Evolutionary conservation across 1,140 invertebrate species (phyloP), one percentile per base, ranked within the genome.

Genomic region (Pentalonia nigronervosa): DNA sequence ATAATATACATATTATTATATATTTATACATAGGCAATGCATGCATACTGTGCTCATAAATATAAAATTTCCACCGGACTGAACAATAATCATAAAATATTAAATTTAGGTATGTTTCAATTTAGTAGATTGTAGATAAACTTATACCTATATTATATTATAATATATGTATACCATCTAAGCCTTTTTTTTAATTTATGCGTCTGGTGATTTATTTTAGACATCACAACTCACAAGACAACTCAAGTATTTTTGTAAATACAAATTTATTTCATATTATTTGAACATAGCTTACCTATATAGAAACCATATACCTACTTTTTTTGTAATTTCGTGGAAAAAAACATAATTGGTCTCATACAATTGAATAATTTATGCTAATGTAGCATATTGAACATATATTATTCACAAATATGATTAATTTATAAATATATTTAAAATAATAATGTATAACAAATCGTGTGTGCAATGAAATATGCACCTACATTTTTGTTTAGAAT

Each of bases 151-250:
- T 76, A 76, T 14, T 14, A n/a, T n/a, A 76, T 76, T 76, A 76
- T 76, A 76, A 76, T 76, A 17, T 76, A n/a, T n/a, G 2, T 60
- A 60, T 17, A 67, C 9, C n/a, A n/a, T n/a, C 60, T n/a, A 17
- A 76, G 60, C 30, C n/a, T 67, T 67, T 67, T n/a, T 76, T 76
- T 76, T 76, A n/a, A 76, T 76, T 76, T 76, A 76, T 76, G 60
- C 60, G 60, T 76, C 60, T 3, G n/a, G n/a, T 76, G 30, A 76
- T 76, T 76, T 76, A 76, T 76, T n/a, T 76, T 76, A n/a, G n/a
- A n/a, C 60, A n/a, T 76, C 11, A 30, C 60, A 76, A 76, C 60
- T 76, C 30, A n/a, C 14, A 30, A n/a, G 14, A 76, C 30, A n/a
- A 34, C 60, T 76, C 14, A 76, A 76, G n/a, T 76, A 14, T 76